A percentile compares a stretch with the other conserved stretches of the same genome.
phyloP scores from a whole-genome alignment of 2,113 vertebrate genomes.

The Spermophilus dauricus region DNA sequence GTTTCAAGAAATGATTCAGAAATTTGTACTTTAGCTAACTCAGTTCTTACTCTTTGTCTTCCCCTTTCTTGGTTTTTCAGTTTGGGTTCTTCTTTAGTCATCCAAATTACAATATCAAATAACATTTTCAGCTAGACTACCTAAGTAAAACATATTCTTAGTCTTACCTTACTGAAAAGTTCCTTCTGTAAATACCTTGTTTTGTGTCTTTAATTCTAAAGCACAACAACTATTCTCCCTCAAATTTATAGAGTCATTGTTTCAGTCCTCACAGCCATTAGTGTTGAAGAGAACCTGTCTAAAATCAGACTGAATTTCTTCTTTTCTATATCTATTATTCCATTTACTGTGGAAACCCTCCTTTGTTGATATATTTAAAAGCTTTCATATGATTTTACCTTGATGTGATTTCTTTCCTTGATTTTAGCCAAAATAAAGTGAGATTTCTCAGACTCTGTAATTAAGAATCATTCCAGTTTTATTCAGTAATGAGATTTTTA shows the following conservation, averaged over 20 bases:
- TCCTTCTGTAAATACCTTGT: background rate
- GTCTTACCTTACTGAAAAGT: background rate
- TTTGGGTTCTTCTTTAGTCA: background rate
- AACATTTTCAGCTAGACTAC: background rate
- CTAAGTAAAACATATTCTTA: background rate
- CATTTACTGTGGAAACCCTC: background rate
- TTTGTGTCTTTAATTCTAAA: conserved; percentile 26
- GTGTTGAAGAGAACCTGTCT: background rate
- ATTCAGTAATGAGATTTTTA: background rate
- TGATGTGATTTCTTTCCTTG: background rate
- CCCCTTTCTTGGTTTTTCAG: background rate
- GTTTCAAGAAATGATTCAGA: background rate
- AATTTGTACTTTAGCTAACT: background rate
- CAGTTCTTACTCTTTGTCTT: background rate
- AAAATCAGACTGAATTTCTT: conserved; percentile 4
- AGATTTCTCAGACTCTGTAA: conserved; percentile 8
- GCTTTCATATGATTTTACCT: background rate
- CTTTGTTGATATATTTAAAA: background rate
- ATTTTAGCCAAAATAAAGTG: conserved; percentile 37
- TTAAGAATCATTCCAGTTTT: background rate
- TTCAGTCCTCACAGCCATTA: background rate
- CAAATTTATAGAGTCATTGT: background rate
- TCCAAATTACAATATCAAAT: conserved; percentile 3
- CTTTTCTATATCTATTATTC: background rate
- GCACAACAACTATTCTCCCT: background rate